phyloP scores from a whole-genome alignment of 30 jellyfish, hydroid and myxozoan species.

The Pseudorhiza aurosa region DNA sequence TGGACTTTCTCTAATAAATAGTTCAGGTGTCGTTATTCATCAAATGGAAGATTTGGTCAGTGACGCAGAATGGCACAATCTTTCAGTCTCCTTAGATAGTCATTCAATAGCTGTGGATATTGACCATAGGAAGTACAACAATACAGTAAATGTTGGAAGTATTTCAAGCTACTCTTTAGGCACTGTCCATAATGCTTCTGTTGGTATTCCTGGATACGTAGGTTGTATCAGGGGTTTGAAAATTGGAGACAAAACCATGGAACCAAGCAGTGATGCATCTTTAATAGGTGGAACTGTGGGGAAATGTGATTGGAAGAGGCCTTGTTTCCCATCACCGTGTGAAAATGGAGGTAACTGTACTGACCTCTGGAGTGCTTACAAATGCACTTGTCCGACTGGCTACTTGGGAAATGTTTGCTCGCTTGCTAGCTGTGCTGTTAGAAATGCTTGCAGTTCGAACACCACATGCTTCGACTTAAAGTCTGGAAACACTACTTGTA shows the following conservation, averaged over 20 bases:
- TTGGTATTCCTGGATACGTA: conserved; percentile 7
- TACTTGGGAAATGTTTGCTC: conserved; percentile 69
- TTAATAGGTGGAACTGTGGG: conserved; percentile 47
- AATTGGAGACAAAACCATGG: not conserved
- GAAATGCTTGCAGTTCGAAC: conserved; percentile 25
- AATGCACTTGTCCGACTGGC: conserved; percentile 68
- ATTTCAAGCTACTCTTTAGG: conserved; percentile 10
- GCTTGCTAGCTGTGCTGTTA: conserved; percentile 45
- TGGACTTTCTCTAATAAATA: conserved; percentile 7
- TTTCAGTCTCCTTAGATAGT: not conserved
- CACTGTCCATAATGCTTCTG: not conserved
- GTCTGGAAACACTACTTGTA: conserved; percentile 64
- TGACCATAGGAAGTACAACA: not conserved
- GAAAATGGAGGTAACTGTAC: conserved; percentile 62
- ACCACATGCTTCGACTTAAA: conserved; percentile 50
- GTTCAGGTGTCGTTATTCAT: not conserved
- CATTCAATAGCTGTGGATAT: not conserved
- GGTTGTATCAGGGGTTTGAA: conserved; percentile 68
- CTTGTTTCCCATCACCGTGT: conserved; percentile 46
- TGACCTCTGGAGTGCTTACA: conserved; percentile 69
- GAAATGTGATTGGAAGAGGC: conserved; percentile 32
- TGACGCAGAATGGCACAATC: conserved; percentile 51
- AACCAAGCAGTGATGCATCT: conserved; percentile 27
- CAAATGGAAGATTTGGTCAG: not conserved
- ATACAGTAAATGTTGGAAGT: not conserved